phyloP scores from a whole-genome alignment of 53 echinoderm and acorn worm species.

The Apostichopus leukothele region DNA sequence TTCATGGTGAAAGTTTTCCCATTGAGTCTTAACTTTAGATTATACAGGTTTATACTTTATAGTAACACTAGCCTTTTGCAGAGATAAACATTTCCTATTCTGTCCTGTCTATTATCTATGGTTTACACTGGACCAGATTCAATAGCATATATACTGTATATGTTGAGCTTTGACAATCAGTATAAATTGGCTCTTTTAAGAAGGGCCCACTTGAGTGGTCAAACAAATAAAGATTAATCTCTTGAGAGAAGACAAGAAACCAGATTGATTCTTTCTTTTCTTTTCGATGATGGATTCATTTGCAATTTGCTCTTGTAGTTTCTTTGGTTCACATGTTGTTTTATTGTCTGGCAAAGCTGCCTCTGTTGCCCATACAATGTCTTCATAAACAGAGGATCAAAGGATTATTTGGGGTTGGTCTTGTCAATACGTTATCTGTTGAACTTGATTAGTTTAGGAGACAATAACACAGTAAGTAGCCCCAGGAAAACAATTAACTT shows the following conservation, averaged over 20 bases:
- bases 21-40: too few species aligned
- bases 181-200: too few species aligned
- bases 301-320: background rate
- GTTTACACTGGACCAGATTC: too few species aligned
- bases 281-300: background rate
- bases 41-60: too few species aligned
- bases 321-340: background rate
- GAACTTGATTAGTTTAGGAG: constrained; percentile 6
- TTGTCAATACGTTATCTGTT: background rate
- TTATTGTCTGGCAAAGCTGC: background rate
- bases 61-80: too few species aligned
- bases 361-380: background rate
- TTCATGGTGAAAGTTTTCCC: too few species aligned
- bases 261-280: background rate
- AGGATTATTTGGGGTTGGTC: background rate
- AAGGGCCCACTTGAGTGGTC: background rate
- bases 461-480: constrained; percentile 16
- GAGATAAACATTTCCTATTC: too few species aligned
- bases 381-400: background rate
- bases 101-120: too few species aligned
- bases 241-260: background rate
- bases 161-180: too few species aligned
- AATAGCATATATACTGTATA: too few species aligned
- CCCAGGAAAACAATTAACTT: constrained; percentile 13
- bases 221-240: background rate